Evolutionary conservation across 2,888 invertebrate species (phyloP).

Genomic region (Mythimna ferrago): DNA sequence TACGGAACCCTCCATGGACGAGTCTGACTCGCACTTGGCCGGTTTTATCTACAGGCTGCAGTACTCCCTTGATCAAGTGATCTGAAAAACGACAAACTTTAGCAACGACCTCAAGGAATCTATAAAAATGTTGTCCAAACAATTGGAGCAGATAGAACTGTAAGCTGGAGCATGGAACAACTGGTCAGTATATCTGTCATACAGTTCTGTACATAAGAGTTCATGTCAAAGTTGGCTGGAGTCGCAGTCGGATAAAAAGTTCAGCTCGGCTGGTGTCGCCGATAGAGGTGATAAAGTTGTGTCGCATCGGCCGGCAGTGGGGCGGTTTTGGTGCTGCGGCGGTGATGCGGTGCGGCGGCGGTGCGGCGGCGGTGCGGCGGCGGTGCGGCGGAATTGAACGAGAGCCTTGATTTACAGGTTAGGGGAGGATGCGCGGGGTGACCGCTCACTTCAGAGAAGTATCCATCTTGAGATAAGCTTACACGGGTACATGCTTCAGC

Average conservation of each 20-base stretch:
- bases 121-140: neutral
- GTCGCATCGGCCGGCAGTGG: neutral
- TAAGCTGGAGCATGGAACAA: neutral
- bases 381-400: constrained; percentile 18
- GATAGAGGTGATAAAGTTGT: constrained; percentile 29
- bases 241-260: constrained; percentile 18
- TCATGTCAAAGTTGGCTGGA: constrained; percentile 11
- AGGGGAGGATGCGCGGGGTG: neutral
- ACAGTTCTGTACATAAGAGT: constrained; percentile 2
- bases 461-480: neutral
- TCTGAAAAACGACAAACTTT: neutral
- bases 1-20: too few species aligned
- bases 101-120: neutral
- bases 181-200: neutral
- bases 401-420: constrained; percentile 18
- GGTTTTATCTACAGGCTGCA: neutral
- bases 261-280: constrained; percentile 17
- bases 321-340: too few species aligned
- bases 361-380: too few species aligned
- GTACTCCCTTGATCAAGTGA: neutral
- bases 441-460: neutral
- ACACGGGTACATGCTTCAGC: neutral
- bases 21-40: too few species aligned
- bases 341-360: too few species aligned
- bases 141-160: neutral